phyloP scores from a whole-genome alignment of 30 jellyfish, hydroid and myxozoan species.

The Aurelia sp. region DNA sequence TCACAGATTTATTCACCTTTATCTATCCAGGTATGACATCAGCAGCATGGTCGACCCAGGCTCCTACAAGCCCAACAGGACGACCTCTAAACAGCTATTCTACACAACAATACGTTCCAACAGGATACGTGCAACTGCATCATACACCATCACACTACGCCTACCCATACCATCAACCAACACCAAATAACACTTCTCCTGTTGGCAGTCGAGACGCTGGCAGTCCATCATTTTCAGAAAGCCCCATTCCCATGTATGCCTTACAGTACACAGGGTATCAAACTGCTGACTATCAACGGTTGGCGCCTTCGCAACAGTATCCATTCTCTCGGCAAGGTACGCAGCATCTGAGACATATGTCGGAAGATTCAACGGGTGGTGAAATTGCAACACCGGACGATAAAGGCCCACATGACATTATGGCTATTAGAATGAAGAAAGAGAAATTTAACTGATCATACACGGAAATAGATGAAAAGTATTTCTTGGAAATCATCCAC shows the following conservation, averaged over 20 bases:
- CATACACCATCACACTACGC: conserved; percentile 51
- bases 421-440: conserved; percentile 38
- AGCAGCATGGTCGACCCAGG: conserved; percentile 46
- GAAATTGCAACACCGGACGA: conserved; percentile 50
- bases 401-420: conserved; percentile 18
- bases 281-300: conserved; percentile 35
- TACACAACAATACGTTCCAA: conserved; percentile 51
- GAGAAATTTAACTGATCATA: background rate
- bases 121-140: conserved; percentile 58
- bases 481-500: too few species aligned
- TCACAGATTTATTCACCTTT: too few species aligned
- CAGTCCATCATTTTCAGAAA: conserved; percentile 53
- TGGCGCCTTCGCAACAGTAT: conserved; percentile 51
- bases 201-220: conserved; percentile 55
- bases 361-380: conserved; percentile 34
- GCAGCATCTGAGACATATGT: conserved; percentile 60
- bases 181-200: conserved; percentile 23
- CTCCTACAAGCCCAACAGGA: conserved; percentile 52
- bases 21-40: background rate
- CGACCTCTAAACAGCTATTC: conserved; percentile 56
- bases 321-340: conserved; percentile 38
- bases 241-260: conserved; percentile 57
- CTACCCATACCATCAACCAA: conserved; percentile 28
- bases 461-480: too few species aligned
- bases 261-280: conserved; percentile 62